These are phyloP conservation scores for Clepsis dumicolana DNA, from an alignment of 2,888 invertebrate species.

Conservation along the genomic window DNA sequence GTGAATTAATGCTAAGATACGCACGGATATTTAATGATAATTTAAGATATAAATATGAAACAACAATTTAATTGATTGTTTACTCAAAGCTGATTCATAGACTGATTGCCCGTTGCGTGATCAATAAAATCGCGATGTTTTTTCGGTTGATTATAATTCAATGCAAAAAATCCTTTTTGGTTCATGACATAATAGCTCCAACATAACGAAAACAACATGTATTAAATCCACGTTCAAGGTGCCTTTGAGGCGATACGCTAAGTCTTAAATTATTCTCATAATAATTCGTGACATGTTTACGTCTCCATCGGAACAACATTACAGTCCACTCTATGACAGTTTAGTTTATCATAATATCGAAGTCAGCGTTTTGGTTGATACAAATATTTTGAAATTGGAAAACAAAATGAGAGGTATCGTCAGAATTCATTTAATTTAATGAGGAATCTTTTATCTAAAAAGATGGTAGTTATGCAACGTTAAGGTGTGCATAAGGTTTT, in stretches of 20 bases:
- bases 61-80: constrained; percentile 2
- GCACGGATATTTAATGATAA: no score
- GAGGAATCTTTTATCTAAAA: not conserved
- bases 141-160: not conserved
- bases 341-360: not conserved
- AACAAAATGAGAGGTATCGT: not conserved
- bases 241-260: constrained; percentile 62
- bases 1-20: not conserved
- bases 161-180: not conserved
- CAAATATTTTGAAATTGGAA: not conserved
- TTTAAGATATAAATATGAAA: not conserved
- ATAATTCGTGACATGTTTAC: constrained; percentile 38
- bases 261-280: constrained; percentile 4
- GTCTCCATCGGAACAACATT: constrained; percentile 51
- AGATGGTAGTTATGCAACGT: not conserved
- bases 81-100: not conserved
- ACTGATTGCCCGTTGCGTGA: not conserved
- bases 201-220: constrained; percentile 3
- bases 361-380: not conserved
- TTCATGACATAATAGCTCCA: not conserved
- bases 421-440: not conserved
- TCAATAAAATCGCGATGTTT: not conserved
- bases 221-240: constrained; percentile 70
- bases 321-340: not conserved
- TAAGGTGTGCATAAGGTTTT: not conserved